Evolutionary conservation across 2,113 vertebrate genomes (phyloP).

Genomic region (Bothrops jararaca): DNA sequence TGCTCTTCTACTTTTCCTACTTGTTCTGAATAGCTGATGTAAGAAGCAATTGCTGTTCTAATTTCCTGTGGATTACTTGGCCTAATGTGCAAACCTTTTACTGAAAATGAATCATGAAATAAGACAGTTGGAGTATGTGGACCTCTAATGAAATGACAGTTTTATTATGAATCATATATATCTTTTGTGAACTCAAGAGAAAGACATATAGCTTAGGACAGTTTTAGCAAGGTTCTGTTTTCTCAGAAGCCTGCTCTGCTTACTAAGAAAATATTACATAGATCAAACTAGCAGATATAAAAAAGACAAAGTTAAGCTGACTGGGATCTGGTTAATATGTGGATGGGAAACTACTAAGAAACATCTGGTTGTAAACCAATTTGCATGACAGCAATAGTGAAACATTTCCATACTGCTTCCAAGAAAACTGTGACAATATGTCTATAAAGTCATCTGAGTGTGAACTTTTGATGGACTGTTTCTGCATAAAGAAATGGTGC

Average conservation of each 20-base stretch:
- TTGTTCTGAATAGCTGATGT: conserved; percentile 17
- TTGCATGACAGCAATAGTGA: neutral
- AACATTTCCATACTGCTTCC: neutral
- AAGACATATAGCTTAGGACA: neutral
- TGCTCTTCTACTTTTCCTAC: neutral
- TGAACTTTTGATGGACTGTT: neutral
- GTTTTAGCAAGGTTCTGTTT: neutral
- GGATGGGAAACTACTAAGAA: neutral
- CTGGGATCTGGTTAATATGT: neutral
- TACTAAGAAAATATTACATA: neutral
- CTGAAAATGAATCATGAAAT: neutral
- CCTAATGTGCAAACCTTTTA: neutral
- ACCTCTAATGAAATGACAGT: neutral
- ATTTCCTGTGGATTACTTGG: neutral
- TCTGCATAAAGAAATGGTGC: neutral
- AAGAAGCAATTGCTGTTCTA: conserved; percentile 12
- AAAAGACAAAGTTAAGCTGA: neutral
- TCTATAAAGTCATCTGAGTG: neutral
- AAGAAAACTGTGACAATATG: neutral
- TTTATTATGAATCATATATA: neutral
- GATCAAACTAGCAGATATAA: neutral
- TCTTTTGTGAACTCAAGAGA: neutral
- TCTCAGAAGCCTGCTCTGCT: neutral
- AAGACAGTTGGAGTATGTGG: neutral
- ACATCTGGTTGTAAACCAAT: neutral